Conservation (phyloP, 2,797 vertebrate genomes). For the Allobates femoralis region DNA sequence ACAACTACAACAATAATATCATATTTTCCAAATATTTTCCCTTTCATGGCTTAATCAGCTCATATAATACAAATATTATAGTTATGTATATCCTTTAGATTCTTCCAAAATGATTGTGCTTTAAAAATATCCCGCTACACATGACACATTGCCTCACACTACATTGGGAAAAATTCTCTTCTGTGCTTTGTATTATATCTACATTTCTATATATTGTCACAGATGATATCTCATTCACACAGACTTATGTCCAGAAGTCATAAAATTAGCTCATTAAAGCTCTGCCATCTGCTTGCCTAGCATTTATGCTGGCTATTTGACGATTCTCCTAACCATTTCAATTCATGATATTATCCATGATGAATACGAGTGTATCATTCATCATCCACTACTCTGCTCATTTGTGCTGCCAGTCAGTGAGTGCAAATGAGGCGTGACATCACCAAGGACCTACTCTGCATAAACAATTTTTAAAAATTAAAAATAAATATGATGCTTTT, state of each 20-base stretch:
- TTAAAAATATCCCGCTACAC: not conserved
- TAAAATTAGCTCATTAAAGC: conserved; percentile 53
- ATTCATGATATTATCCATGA: conserved; percentile 41
- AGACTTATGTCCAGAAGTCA: conserved; percentile 49
- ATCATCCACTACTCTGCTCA: conserved; percentile 33
- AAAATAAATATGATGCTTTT: conserved; percentile 53
- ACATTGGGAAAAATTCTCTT: not conserved
- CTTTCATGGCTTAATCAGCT: not conserved
- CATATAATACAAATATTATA: not conserved
- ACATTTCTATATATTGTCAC: conserved; percentile 40
- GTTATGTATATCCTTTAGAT: not conserved
- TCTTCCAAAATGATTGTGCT: not conserved
- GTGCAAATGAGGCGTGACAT: conserved; percentile 58
- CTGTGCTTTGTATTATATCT: not conserved
- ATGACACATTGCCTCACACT: too few relatives aligned
- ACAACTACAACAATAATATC: too few relatives aligned
- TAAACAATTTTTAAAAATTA: conserved; percentile 60
- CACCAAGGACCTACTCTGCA: conserved; percentile 47
- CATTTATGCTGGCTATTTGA: conserved; percentile 44
- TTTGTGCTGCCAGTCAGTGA: conserved; percentile 39
- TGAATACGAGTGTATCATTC: conserved; percentile 36
- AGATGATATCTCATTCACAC: conserved; percentile 28
- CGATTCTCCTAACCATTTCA: conserved; percentile 29
- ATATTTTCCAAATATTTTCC: too few relatives aligned
- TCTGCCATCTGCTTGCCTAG: conserved; percentile 47